Evolutionary conservation across 2,888 invertebrate genomes (phyloP), one percentile per base, ranked within the genome.

Genomic region (Eupsilia transversa): DNA sequence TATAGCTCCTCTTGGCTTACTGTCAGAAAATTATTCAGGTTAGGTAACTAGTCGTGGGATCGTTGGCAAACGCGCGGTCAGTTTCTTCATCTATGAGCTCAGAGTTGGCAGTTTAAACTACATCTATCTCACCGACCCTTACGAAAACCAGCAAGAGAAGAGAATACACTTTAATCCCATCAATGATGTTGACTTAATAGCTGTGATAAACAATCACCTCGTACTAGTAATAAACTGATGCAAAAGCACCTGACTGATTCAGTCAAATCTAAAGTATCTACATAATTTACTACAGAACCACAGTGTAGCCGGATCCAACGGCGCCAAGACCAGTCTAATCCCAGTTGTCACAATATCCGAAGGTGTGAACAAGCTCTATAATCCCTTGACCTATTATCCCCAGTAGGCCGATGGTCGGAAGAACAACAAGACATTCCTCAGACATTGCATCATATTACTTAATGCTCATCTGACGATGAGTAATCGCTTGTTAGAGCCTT

Each of bases 311-410:
- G 49, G 30, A 61, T 46, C 17, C 23, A 2, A 27, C 9, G 65
- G 68, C 61, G 68, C 63, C 56, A 69, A 68, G 57, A 46, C 63
- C 46, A 35, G 41, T 43, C 56, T 85, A 70, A 82, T 71, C 67
- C 59, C 38, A 38, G 64, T 64, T 68, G 70, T 66, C 63, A 78
- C 30, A 67, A 78, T 63, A 74, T 17, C 56, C 72, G 17, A 66
- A 80, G 74, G 81, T 82, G 82, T 85, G 75, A 82, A 84, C 77
- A 79, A 54, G 60, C 72, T 70, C 60, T 68, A 77, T 86, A 86
- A 87, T 89, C 87, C 80, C 80, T 79, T 88, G 87, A 88, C 89
- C 88, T 70, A 86, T 81, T 79, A 80, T 74, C 68, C 66, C 49
- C 57, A 63, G 49, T 72, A 82, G 68, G 68, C 59, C 63, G 74